These are phyloP conservation scores for Crossocerus cetratus DNA, from an alignment of 2,888 invertebrate genomes.

Conservation along the genomic window DNA sequence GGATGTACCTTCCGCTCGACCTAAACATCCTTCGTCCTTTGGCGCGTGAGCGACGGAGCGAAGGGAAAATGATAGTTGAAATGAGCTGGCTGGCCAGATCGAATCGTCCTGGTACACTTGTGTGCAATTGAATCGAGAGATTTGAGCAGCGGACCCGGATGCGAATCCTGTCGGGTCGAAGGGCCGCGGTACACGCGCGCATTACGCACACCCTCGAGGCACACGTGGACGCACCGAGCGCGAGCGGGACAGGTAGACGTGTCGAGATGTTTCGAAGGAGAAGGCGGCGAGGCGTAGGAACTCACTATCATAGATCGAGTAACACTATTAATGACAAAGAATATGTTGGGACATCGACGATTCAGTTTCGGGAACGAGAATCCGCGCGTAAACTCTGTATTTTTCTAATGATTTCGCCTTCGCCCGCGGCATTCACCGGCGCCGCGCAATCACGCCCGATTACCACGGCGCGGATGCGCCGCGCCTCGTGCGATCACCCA, in stretches of 20 bases:
- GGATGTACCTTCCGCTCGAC: too few species aligned
- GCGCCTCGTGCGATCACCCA: background rate
- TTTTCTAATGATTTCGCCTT: slow-evolving; percentile 72
- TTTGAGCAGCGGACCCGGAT: background rate
- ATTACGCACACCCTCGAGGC: slow-evolving; percentile 12
- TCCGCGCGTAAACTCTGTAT: slow-evolving; percentile 69
- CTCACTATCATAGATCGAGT: slow-evolving; percentile 36
- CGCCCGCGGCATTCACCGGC: slow-evolving; percentile 10
- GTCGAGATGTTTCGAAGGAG: background rate
- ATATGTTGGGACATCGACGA: slow-evolving; percentile 54
- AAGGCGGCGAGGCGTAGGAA: slow-evolving; percentile 1
- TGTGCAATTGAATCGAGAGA: slow-evolving; percentile 25
- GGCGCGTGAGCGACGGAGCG: background rate
- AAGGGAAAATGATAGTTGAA: slow-evolving; percentile 27
- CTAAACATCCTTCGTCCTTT: too few species aligned
- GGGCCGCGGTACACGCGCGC: slow-evolving; percentile 16
- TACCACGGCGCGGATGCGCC: background rate
- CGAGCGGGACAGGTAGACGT: background rate
- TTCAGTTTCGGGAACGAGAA: slow-evolving; percentile 44
- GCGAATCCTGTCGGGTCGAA: slow-evolving; percentile 22
- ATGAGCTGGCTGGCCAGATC: slow-evolving; percentile 34
- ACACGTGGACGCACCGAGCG: background rate
- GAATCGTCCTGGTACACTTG: slow-evolving; percentile 36
- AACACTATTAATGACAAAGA: slow-evolving; percentile 39
- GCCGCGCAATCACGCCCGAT: slow-evolving; percentile 3